A percentile compares a stretch with the other conserved stretches of the same genome.
Conservation (phyloP, 2,113 vertebrate species). For the Setophaga coronata region DNA sequence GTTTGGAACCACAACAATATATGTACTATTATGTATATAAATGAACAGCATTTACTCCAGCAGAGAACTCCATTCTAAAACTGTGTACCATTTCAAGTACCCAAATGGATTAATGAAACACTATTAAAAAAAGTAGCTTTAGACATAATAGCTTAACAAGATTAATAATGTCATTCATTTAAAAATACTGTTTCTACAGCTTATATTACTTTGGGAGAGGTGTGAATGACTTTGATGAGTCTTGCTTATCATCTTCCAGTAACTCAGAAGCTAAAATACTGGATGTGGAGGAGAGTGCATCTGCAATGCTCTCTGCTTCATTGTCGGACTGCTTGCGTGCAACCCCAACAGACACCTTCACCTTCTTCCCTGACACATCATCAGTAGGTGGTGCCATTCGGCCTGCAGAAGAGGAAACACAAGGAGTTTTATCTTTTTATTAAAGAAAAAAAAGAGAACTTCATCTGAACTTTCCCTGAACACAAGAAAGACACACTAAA, state of each 20-base stretch:
- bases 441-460: neutral
- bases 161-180: neutral
- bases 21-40: neutral
- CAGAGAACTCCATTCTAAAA: neutral
- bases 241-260: constrained; percentile 86
- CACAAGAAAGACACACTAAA: neutral
- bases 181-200: neutral
- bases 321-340: constrained; percentile 87
- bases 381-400: constrained; percentile 91
- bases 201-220: constrained; percentile 73
- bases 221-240: constrained; percentile 76
- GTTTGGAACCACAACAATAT: neutral
- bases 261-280: constrained; percentile 86
- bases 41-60: neutral
- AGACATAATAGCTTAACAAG: neutral
- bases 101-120: neutral
- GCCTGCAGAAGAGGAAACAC: constrained; percentile 69
- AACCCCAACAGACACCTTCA: constrained; percentile 90
- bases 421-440: neutral
- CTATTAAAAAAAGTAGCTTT: neutral
- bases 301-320: constrained; percentile 81
- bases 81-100: neutral
- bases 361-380: constrained; percentile 86
- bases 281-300: constrained; percentile 72
- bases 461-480: neutral